Percentiles rank a stretch among this genome's conserved stretches.
These are phyloP conservation scores for Cotesia vestalis DNA, from an alignment of 1,140 invertebrate genomes.

Conservation along the genomic window DNA sequence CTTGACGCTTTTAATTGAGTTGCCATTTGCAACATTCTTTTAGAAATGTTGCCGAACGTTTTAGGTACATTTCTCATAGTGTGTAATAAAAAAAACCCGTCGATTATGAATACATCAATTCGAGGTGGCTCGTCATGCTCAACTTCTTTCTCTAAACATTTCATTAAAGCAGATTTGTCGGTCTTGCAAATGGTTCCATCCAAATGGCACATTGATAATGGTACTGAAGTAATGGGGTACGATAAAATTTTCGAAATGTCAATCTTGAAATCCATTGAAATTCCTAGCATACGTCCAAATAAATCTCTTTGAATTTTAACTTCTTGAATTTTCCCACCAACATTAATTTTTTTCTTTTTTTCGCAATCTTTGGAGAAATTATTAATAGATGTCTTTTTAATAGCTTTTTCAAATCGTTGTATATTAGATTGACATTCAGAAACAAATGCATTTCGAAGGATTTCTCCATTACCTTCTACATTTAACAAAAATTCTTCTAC, in stretches of 20 bases:
- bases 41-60: slow-evolving; percentile 50
- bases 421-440: no score
- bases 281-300: slow-evolving; percentile 29
- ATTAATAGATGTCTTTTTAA: no score
- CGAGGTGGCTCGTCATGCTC: slow-evolving; percentile 33
- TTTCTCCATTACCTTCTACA: no score
- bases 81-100: slow-evolving; percentile 53
- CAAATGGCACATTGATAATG: slow-evolving; percentile 47
- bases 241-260: slow-evolving; percentile 39
- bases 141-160: slow-evolving; percentile 40
- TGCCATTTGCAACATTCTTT: slow-evolving; percentile 46
- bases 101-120: slow-evolving; percentile 47
- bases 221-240: slow-evolving; percentile 42
- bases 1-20: slow-evolving; percentile 18
- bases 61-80: slow-evolving; percentile 48
- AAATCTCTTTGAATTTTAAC: slow-evolving; percentile 23
- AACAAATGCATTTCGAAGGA: no score
- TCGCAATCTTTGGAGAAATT: no score
- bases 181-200: slow-evolving; percentile 47
- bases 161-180: slow-evolving; percentile 43
- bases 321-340: slow-evolving; percentile 18
- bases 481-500: no score
- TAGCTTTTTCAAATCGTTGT: no score
- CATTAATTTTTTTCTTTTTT: slow-evolving; percentile 30
- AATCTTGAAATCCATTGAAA: slow-evolving; percentile 25